Evolutionary conservation across 2,797 vertebrate species (phyloP).

Genomic region (Sebastes aleutianus): DNA sequence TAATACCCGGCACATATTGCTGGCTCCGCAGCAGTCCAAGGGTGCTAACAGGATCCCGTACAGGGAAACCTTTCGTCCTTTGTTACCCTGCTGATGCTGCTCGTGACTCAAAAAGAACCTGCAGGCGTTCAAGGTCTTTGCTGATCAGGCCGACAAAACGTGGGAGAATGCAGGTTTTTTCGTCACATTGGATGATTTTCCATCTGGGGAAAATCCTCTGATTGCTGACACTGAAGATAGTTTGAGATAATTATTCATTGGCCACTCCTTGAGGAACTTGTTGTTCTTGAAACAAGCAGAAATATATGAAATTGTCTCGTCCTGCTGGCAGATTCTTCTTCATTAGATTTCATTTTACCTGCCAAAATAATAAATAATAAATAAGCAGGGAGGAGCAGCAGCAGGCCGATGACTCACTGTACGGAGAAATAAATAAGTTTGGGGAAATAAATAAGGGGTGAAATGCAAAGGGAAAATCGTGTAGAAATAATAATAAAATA

Average conservation of each 20-base stretch:
- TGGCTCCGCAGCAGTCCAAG: slow-evolving; percentile 16
- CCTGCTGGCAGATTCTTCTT: no score
- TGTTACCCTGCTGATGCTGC: slow-evolving; percentile 22
- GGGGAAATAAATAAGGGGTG: no score
- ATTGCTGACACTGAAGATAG: neutral
- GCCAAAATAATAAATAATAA: no score
- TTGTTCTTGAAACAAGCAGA: neutral
- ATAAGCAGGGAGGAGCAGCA: no score
- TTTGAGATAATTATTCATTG: neutral
- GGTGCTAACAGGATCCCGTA: slow-evolving; percentile 26
- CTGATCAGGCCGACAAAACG: neutral
- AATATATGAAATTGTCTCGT: neutral
- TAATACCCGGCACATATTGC: slow-evolving; percentile 34
- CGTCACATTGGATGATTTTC: neutral
- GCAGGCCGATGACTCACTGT: no score
- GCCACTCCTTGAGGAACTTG: neutral
- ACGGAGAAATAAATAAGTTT: no score
- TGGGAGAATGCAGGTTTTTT: neutral
- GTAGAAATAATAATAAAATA: no score
- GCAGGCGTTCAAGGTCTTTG: slow-evolving; percentile 21
- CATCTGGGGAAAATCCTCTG: no score
- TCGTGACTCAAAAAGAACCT: neutral
- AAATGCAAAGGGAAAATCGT: no score
- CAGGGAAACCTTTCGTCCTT: slow-evolving; percentile 24
- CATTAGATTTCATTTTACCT: no score